phyloP scores from a whole-genome alignment of 2,888 invertebrate genomes.

The Lepidocyrtinus sp. region DNA sequence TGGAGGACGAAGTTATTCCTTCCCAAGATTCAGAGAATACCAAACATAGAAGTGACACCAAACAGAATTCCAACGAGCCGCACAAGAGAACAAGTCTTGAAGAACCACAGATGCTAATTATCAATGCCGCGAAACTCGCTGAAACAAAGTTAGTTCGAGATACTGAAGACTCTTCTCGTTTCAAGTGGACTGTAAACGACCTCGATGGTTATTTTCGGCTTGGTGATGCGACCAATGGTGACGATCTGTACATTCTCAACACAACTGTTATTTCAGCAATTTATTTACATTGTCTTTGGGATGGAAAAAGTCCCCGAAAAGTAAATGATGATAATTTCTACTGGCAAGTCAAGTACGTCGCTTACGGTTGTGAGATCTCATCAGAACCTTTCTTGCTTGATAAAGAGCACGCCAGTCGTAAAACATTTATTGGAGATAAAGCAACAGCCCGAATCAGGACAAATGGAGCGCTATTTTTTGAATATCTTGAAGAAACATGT shows the following conservation, averaged over 20 bases:
- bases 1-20: conserved; percentile 42
- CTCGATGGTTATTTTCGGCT: conserved; percentile 63
- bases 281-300: conserved; percentile 60
- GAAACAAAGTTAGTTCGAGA: conserved; percentile 22
- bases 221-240: conserved; percentile 43
- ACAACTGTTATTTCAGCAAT: conserved; percentile 59
- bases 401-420: conserved; percentile 30
- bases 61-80: background rate
- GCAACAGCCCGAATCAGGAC: conserved; percentile 62
- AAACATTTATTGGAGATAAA: conserved; percentile 65
- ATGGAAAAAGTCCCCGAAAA: conserved; percentile 55
- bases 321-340: conserved; percentile 37
- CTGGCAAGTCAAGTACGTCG: conserved; percentile 63
- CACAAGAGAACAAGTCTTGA: background rate
- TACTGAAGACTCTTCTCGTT: background rate
- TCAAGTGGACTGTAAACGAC: conserved; percentile 51
- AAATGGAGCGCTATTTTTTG: conserved; percentile 50
- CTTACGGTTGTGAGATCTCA: conserved; percentile 61
- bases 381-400: conserved; percentile 61
- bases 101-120: background rate
- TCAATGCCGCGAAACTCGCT: conserved; percentile 24
- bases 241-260: conserved; percentile 62
- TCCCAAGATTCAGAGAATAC: background rate
- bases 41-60: background rate
- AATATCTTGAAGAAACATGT: conserved; percentile 49